These are phyloP conservation scores for Chromobotia macracanthus DNA, from an alignment of 2,797 vertebrate species.

Conservation along the genomic window DNA sequence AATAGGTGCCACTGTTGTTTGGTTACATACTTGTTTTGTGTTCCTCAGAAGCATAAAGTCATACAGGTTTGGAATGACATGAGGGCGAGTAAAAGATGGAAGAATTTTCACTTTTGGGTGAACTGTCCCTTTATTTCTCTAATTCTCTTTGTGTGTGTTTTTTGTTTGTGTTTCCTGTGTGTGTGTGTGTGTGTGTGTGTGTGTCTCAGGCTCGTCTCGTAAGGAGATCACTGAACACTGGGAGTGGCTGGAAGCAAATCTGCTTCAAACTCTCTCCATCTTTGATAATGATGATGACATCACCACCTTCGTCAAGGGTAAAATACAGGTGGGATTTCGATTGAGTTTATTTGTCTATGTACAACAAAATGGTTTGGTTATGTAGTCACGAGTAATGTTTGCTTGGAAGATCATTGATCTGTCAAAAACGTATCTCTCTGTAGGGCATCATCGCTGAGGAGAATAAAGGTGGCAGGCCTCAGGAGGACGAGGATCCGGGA, in stretches of 20 bases:
- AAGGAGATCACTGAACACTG: conserved; percentile 95
- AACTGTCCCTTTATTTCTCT: too few relatives aligned
- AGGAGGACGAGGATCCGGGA: conserved; percentile 89
- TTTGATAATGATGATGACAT: conserved; percentile 96
- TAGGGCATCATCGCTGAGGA: conserved; percentile 95
- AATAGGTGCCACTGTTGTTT: too few relatives aligned
- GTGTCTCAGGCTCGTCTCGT: conserved; percentile 84
- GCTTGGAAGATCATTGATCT: too few relatives aligned
- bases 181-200: conserved; percentile 12
- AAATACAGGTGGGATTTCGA: conserved; percentile 84
- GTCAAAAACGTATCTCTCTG: too few relatives aligned
- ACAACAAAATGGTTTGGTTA: background rate
- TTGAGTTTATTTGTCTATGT: background rate
- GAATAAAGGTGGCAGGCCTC: conserved; percentile 84
- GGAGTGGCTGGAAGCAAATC: conserved; percentile 95
- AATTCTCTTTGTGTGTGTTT: background rate
- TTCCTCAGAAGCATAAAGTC: too few relatives aligned
- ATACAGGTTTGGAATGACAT: too few relatives aligned
- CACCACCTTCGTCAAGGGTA: conserved; percentile 96
- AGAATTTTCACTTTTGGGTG: too few relatives aligned
- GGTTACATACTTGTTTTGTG: too few relatives aligned
- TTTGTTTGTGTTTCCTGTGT: background rate
- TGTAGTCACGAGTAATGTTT: background rate
- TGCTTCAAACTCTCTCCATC: conserved; percentile 93
- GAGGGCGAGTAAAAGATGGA: too few relatives aligned